A percentile compares a stretch with the other conserved stretches of the same genome.
Conservation (phyloP, 1,140 invertebrate genomes). For the Lepidurus arcticus region DNA sequence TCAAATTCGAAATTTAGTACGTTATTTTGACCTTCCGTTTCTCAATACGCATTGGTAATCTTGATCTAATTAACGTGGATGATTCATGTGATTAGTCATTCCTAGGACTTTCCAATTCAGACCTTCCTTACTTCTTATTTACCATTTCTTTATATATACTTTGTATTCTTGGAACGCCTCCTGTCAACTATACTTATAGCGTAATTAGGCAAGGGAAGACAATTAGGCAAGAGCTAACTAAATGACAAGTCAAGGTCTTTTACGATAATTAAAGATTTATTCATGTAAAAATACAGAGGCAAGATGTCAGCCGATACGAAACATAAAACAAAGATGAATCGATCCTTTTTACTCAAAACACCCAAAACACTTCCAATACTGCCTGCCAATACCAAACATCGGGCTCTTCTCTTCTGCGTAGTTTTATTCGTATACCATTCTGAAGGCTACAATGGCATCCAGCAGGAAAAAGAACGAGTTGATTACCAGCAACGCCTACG, state of each 20-base stretch:
- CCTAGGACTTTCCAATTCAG: no score
- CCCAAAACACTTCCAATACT: background rate
- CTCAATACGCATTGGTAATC: no score
- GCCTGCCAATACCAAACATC: background rate
- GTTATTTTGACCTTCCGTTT: no score
- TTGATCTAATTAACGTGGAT: no score
- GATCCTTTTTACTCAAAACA: background rate
- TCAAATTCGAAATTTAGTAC: background rate
- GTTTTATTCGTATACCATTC: constrained; percentile 32
- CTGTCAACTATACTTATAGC: no score
- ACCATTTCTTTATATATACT: no score
- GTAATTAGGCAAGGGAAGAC: no score
- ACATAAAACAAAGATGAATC: background rate
- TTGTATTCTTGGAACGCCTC: no score
- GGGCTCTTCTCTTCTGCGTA: background rate
- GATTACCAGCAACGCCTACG: constrained; percentile 33
- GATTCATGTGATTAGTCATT: no score
- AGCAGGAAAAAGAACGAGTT: constrained; percentile 34
- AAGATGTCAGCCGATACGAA: background rate
- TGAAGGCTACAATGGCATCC: constrained; percentile 32
- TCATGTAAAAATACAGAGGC: constrained; percentile 21
- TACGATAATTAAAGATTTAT: constrained; percentile 20
- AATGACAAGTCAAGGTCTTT: background rate
- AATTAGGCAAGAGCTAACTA: background rate
- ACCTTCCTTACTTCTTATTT: no score